Conservation (phyloP, 1,140 invertebrate genomes). For the Pygmarrhopalites habei region DNA sequence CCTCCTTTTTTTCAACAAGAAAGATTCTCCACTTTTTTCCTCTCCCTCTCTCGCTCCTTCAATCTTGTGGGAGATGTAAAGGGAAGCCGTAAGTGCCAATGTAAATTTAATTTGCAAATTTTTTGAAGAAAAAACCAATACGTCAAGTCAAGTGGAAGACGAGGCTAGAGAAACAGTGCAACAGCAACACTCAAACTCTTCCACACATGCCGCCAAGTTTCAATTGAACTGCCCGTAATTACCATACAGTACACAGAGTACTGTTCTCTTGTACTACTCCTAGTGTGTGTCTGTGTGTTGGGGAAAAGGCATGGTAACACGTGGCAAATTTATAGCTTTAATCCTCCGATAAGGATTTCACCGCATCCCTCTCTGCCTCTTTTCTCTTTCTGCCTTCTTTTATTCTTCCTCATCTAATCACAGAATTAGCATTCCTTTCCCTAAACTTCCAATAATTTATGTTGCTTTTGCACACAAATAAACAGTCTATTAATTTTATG, state of each 20-base stretch:
- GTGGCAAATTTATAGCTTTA: constrained; percentile 5
- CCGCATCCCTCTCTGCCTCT: neutral
- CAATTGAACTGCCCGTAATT: neutral
- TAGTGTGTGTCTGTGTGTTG: too few species aligned
- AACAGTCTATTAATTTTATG: neutral
- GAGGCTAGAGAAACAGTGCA: too few species aligned
- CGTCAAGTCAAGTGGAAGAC: too few species aligned
- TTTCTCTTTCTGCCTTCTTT: too few species aligned
- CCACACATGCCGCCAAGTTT: neutral
- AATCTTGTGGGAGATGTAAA: too few species aligned
- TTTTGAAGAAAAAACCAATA: neutral
- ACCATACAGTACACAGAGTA: too few species aligned
- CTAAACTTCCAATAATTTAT: constrained; percentile 2
- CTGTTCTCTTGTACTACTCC: too few species aligned
- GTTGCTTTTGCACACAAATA: neutral
- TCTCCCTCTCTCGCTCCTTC: neutral
- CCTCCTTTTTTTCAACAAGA: neutral
- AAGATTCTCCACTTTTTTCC: neutral
- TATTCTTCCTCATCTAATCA: neutral
- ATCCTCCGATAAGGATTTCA: constrained; percentile 5
- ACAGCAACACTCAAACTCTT: neutral
- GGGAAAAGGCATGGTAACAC: too few species aligned
- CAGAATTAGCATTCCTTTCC: constrained; percentile 3
- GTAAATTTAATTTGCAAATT: constrained; percentile 8
- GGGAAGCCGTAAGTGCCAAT: neutral